Evolutionary conservation across 2,888 invertebrate species (phyloP), one percentile per base, ranked within the genome.

Genomic region (Parnassius glacialis): DNA sequence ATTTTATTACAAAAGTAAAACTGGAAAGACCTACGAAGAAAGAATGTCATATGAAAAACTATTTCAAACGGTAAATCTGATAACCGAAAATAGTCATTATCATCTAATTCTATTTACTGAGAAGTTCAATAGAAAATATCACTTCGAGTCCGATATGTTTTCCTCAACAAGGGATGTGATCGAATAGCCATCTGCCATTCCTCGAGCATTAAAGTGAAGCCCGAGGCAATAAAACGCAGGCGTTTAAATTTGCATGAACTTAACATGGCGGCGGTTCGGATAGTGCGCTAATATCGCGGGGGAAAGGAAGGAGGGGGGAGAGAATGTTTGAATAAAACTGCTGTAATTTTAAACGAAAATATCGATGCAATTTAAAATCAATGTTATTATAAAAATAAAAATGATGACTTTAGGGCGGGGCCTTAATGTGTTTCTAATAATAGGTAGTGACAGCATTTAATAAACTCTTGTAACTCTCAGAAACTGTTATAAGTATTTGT

Each of bases 181-280:
- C 63, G 56, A 63, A 59, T 56, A 59, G 55, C 59, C 63, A 63
- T 63, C 63, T 63, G 63, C 51, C 63, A 63, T 63, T 63, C 59
- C 55, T 63, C 52, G 13, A 51, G 58, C 63, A 56, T 47, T 61
- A 61, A 51, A 55, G 25, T 55, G 59, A 51, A 52, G 52, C 59
- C 51, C 59, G 66, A 48, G 62, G 66, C 61, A 64, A 68, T 68
- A 68, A 66, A 68, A 68, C 65, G 66, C 66, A 68, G 64, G 59
- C 64, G 62, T 66, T 68, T 66, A 68, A 68, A 68, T 68, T 68
- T 68, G 68, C 66, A 68, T 68, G 66, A 66, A 68, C 61, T 66
- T 66, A 66, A 61, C 68, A 65, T 63, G 66, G 62, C 62, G 34
- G 34, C 58, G 34, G 44, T 53, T 48, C 54, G 64, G 54, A 59